A percentile compares a stretch with the other conserved stretches of the same genome.
Evolutionary conservation across 2,797 vertebrate species (phyloP).

Genomic region (Pygocentrus nattereri): DNA sequence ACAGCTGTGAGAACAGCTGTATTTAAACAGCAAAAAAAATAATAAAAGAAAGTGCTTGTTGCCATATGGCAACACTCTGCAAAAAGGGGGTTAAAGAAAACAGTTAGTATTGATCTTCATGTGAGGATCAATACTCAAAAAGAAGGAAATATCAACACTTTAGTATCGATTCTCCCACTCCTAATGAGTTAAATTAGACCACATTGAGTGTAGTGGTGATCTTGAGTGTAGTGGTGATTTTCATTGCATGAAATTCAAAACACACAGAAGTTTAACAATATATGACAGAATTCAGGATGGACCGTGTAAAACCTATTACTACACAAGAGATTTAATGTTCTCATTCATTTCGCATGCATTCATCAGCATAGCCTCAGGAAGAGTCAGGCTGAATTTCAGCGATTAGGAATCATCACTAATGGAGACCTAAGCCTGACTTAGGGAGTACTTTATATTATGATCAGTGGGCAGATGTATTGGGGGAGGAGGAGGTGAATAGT

Average conservation of each 20-base stretch:
- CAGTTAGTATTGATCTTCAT: no score
- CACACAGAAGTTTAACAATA: background rate
- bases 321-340: constrained; percentile 5
- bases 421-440: constrained; percentile 60
- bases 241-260: background rate
- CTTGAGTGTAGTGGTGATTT: background rate
- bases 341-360: background rate
- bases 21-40: no score
- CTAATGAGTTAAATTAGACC: no score
- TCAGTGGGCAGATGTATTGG: constrained; percentile 10
- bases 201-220: background rate
- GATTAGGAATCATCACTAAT: constrained; percentile 71
- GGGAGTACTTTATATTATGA: constrained; percentile 12
- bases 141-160: no score
- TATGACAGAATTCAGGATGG: no score
- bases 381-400: constrained; percentile 58
- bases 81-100: no score
- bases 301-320: background rate
- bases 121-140: no score
- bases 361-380: background rate
- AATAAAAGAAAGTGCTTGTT: no score
- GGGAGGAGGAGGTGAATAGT: background rate
- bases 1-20: no score
- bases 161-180: no score
- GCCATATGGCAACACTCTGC: no score